Percentiles rank a stretch among this genome's conserved stretches.
phyloP scores from a whole-genome alignment of 2,113 vertebrate species.

The Pomatostomus ruficeps region DNA sequence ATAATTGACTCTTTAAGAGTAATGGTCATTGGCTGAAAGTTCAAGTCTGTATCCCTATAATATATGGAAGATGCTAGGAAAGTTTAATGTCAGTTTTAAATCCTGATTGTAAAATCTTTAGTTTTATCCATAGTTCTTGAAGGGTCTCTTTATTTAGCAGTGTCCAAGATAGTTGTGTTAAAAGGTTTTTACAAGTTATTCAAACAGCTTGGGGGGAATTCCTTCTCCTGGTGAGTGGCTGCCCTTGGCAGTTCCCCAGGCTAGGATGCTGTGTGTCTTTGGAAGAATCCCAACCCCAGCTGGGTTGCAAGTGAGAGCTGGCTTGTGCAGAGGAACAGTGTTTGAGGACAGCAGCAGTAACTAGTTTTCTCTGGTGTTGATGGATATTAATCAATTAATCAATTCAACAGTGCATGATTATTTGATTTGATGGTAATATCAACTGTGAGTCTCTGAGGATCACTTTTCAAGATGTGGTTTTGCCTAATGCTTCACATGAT shows the following conservation, averaged over 20 bases:
- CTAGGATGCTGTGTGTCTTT: not conserved
- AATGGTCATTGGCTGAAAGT: not conserved
- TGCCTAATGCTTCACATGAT: not conserved
- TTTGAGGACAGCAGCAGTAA: not conserved
- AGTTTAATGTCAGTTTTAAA: not conserved
- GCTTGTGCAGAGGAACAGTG: not conserved
- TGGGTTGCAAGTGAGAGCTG: not conserved
- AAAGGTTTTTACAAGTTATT: not conserved
- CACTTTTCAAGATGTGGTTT: not conserved
- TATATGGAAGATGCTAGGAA: not conserved
- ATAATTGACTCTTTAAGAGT: not conserved
- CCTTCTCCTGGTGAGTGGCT: not conserved
- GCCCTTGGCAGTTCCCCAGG: not conserved
- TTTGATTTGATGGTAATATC: not conserved
- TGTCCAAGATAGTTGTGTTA: not conserved
- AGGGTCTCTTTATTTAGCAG: not conserved
- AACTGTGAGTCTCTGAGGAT: not conserved
- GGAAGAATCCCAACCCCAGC: not conserved
- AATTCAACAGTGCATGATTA: not conserved
- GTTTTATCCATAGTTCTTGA: not conserved
- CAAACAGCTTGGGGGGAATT: not conserved
- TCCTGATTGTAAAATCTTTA: not conserved
- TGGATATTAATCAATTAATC: not conserved
- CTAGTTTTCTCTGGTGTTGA: not conserved
- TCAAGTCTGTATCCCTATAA: not conserved